phyloP scores from a whole-genome alignment of 2,113 vertebrate species.

The Bufo bufo region DNA sequence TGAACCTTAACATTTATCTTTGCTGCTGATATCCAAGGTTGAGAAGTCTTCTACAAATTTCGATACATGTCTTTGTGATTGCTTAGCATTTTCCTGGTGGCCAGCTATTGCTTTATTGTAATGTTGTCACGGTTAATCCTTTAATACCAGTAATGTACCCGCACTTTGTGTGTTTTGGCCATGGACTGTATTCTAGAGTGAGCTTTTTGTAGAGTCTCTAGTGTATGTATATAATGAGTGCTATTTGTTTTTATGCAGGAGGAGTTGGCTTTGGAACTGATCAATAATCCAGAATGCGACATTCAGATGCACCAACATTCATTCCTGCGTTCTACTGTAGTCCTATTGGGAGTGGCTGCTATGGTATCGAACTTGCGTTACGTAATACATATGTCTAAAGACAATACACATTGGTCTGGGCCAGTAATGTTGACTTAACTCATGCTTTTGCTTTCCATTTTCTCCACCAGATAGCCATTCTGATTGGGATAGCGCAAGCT shows the following conservation, averaged over 20 bases:
- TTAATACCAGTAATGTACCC: neutral
- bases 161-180: neutral
- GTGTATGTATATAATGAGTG: neutral
- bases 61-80: neutral
- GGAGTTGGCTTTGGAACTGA: constrained; percentile 82
- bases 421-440: neutral
- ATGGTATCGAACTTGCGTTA: constrained; percentile 72
- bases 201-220: neutral
- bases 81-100: neutral
- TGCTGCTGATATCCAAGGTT: no score
- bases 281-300: constrained; percentile 70
- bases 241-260: constrained; percentile 73
- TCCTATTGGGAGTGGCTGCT: constrained; percentile 77
- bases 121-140: neutral
- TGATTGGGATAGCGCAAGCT: constrained; percentile 81
- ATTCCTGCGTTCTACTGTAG: constrained; percentile 73
- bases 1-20: no score
- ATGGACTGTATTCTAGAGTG: neutral
- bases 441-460: neutral
- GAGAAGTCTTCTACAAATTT: no score
- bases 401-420: neutral
- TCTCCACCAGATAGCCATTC: constrained; percentile 76
- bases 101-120: neutral
- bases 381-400: neutral
- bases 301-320: constrained; percentile 75